Conservation (phyloP, 2,113 vertebrate genomes). For the Leptobrachium ailaonicum region DNA sequence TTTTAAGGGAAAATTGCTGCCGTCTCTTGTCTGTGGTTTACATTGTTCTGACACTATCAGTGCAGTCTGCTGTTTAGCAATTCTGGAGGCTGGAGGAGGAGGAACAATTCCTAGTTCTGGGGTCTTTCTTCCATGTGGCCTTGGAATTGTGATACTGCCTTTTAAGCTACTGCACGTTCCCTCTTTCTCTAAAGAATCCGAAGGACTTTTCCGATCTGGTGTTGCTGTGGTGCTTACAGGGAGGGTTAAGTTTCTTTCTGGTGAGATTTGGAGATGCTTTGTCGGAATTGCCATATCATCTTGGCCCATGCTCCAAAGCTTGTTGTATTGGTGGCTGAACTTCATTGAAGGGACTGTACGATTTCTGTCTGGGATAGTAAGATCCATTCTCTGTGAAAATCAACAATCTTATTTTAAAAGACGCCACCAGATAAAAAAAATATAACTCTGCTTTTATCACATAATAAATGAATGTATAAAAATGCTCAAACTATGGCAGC, state of each 20-base stretch:
- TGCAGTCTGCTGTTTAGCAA: slow-evolving; percentile 63
- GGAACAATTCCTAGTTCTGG: slow-evolving; percentile 83
- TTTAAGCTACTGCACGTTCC: slow-evolving; percentile 38
- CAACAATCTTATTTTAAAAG: not conserved
- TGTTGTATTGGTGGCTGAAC: slow-evolving; percentile 80
- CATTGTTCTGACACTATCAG: slow-evolving; percentile 41
- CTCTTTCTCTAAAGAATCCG: slow-evolving; percentile 59
- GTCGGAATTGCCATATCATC: slow-evolving; percentile 73
- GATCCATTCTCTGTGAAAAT: slow-evolving; percentile 80
- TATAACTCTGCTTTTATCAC: too few species aligned
- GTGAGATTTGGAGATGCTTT: slow-evolving; percentile 63
- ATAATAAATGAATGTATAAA: too few species aligned
- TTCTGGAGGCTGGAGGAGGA: slow-evolving; percentile 72
- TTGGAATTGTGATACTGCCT: slow-evolving; percentile 86
- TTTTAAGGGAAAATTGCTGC: slow-evolving; percentile 48
- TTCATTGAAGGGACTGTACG: slow-evolving; percentile 76
- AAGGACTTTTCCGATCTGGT: slow-evolving; percentile 49
- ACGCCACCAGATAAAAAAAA: too few species aligned
- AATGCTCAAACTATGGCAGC: too few species aligned
- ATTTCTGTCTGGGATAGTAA: slow-evolving; percentile 69
- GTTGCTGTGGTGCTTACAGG: slow-evolving; percentile 57
- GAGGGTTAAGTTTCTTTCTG: slow-evolving; percentile 62
- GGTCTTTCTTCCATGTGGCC: slow-evolving; percentile 90
- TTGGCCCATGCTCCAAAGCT: slow-evolving; percentile 78
- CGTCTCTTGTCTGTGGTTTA: not conserved